A percentile compares a stretch with the other conserved stretches of the same genome.
These are phyloP conservation scores for Apotomis capreana DNA, from an alignment of 2,888 invertebrate species.

Conservation along the genomic window DNA sequence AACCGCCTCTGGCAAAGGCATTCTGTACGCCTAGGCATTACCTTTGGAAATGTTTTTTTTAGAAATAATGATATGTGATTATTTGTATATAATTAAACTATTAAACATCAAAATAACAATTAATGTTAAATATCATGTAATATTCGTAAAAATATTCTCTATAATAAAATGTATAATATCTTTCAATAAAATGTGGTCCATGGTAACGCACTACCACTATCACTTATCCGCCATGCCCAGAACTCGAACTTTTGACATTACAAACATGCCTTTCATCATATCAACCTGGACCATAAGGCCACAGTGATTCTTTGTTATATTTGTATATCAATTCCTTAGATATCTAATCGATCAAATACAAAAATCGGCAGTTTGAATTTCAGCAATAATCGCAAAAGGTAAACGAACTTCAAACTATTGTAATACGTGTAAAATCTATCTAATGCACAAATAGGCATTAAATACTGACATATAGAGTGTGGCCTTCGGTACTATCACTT, in stretches of 20 bases:
- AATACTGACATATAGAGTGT: slow-evolving; percentile 26
- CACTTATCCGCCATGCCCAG: slow-evolving; percentile 57
- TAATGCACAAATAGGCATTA: slow-evolving; percentile 18
- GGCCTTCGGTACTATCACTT: slow-evolving; percentile 22
- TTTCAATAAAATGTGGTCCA: slow-evolving; percentile 66
- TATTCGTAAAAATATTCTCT: slow-evolving; percentile 75
- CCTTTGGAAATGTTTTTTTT: slow-evolving; percentile 53
- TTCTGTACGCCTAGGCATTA: slow-evolving; percentile 45
- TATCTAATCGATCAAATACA: slow-evolving; percentile 1
- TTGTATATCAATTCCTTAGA: background rate
- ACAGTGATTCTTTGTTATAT: background rate
- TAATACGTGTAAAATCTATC: slow-evolving; percentile 22
- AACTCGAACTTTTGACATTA: slow-evolving; percentile 4
- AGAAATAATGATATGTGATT: slow-evolving; percentile 80
- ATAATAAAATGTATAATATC: slow-evolving; percentile 69
- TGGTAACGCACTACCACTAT: slow-evolving; percentile 64
- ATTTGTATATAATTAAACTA: slow-evolving; percentile 72
- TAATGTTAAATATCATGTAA: slow-evolving; percentile 80
- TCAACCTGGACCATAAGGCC: background rate
- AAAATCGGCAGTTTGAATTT: slow-evolving; percentile 2
- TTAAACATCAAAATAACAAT: slow-evolving; percentile 74
- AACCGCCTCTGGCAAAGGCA: too few relatives aligned
- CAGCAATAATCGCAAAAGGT: slow-evolving; percentile 5
- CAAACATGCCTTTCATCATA: background rate
- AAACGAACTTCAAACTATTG: slow-evolving; percentile 3